Evolutionary conservation across 1,140 invertebrate genomes (phyloP).

Genomic region (Metaphire vulgaris): DNA sequence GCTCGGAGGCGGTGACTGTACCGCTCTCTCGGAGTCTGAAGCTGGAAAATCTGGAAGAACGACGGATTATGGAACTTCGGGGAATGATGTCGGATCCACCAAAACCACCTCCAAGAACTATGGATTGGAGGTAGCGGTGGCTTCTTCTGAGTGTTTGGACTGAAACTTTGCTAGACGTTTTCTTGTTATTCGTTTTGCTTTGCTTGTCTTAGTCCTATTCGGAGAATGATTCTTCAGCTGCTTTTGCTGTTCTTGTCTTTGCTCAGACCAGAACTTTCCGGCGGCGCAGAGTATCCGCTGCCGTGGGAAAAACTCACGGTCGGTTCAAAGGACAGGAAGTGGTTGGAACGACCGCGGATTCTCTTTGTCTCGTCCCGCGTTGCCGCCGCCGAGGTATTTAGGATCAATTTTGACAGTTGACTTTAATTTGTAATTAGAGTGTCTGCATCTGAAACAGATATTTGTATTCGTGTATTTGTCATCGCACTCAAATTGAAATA

Average conservation of each 20-base stretch:
- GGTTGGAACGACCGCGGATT: constrained; percentile 38
- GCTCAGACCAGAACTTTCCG: constrained; percentile 32
- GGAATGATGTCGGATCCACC: constrained; percentile 42
- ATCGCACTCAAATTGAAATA: too few species aligned
- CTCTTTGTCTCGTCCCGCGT: constrained; percentile 47
- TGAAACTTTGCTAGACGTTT: too few species aligned
- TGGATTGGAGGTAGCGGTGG: not conserved
- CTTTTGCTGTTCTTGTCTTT: not conserved
- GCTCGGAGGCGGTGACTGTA: not conserved
- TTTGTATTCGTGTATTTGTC: too few species aligned
- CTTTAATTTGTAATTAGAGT: too few species aligned
- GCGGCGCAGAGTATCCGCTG: constrained; percentile 21
- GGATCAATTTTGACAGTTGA: too few species aligned
- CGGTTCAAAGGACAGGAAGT: constrained; percentile 6
- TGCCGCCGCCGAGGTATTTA: too few species aligned
- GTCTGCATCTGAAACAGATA: constrained; percentile 46
- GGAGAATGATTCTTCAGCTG: too few species aligned
- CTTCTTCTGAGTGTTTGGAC: too few species aligned
- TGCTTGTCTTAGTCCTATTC: too few species aligned
- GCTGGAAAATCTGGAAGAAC: constrained; percentile 40
- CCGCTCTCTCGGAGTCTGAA: constrained; percentile 35
- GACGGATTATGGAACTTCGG: constrained; percentile 38
- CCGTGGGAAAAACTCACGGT: constrained; percentile 16
- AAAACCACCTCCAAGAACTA: not conserved
- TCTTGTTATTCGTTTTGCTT: too few species aligned